Evolutionary conservation across 64 coral and sea anemone genomes (phyloP).

Genomic region (Dendronephthya gigantea): DNA sequence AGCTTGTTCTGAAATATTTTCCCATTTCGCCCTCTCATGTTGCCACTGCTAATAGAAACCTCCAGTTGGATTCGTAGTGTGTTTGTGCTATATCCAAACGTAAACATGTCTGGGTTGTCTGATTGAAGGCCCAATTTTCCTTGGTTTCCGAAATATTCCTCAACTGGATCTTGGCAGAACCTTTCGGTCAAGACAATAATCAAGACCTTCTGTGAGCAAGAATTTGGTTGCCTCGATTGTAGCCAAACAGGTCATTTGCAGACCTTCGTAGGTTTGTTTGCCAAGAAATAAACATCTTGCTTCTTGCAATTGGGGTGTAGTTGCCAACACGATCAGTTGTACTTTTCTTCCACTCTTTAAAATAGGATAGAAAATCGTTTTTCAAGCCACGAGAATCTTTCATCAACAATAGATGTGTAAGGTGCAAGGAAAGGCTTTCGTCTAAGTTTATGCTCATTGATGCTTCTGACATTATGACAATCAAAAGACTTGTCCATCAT

Average conservation of each 20-base stretch:
- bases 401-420: background rate
- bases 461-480: background rate
- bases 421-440: conserved; percentile 2
- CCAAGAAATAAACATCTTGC: background rate
- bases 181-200: conserved; percentile 5
- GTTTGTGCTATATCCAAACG: background rate
- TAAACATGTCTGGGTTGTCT: background rate
- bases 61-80: background rate
- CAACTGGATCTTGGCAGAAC: background rate
- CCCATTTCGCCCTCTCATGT: conserved; percentile 7
- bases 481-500: conserved; percentile 9
- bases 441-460: background rate
- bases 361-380: background rate
- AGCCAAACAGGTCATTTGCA: background rate
- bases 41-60: background rate
- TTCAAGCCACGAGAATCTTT: background rate
- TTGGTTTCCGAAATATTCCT: conserved; percentile 13
- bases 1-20: background rate
- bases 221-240: background rate
- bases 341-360: background rate
- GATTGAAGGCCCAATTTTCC: background rate
- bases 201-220: background rate
- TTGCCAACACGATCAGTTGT: background rate
- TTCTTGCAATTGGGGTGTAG: background rate
- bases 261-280: conserved; percentile 3